These are phyloP conservation scores for Parazoanthus atlanticus DNA, from an alignment of 92 coral and sea anemone genomes.

Conservation along the genomic window DNA sequence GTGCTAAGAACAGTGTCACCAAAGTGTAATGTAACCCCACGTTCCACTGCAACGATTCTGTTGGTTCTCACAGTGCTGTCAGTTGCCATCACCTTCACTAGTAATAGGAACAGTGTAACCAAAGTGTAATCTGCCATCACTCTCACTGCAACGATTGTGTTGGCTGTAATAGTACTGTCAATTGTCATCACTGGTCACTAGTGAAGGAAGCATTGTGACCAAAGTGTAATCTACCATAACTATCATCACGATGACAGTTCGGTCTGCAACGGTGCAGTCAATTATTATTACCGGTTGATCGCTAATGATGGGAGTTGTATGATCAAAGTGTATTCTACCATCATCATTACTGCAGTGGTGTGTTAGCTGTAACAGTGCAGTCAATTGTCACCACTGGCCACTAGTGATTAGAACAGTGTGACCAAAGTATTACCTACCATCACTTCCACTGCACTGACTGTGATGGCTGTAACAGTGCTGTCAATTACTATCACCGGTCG, in stretches of 20 bases:
- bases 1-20: background rate
- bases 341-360: background rate
- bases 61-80: background rate
- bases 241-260: background rate
- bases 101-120: background rate
- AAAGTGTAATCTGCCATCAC: background rate
- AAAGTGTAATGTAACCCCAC: no score
- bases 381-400: background rate
- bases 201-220: background rate
- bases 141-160: background rate
- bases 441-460: no score
- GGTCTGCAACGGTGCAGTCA: background rate
- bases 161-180: background rate
- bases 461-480: background rate
- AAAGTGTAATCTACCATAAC: background rate
- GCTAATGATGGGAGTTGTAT: background rate
- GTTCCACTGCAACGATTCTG: background rate
- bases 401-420: background rate
- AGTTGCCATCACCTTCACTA: background rate
- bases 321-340: no score
- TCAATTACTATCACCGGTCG: background rate
- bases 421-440: no score
- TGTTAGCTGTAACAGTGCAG: background rate
- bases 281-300: background rate
- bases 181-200: background rate